Evolutionary conservation across 2,113 vertebrate species (phyloP).

Genomic region (Hydropotes inermis): DNA sequence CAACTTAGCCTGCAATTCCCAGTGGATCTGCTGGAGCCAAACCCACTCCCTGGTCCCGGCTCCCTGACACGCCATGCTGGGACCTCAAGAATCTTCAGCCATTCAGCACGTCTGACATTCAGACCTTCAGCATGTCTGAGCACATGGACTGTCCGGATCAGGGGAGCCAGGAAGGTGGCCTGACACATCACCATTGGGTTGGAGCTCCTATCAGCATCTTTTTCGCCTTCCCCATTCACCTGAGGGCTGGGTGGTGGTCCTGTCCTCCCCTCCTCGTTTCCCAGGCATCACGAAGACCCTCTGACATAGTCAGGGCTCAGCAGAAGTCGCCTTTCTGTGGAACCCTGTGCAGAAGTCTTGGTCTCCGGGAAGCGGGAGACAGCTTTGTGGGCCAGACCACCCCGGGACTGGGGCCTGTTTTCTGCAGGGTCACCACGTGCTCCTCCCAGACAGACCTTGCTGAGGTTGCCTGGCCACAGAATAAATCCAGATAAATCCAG

Average conservation of each 20-base stretch:
- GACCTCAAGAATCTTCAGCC: no score
- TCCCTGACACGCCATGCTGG: rapidly evolving
- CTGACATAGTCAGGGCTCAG: neutral
- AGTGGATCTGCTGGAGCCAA: neutral
- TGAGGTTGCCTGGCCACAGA: neutral
- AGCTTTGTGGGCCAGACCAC: neutral
- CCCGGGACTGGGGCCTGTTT: neutral
- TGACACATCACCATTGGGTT: neutral
- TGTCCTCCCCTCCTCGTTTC: rapidly evolving
- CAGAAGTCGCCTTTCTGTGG: neutral
- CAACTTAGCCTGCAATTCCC: neutral
- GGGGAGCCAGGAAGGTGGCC: neutral
- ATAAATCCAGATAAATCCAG: neutral
- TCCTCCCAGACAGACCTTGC: neutral
- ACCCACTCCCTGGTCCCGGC: neutral
- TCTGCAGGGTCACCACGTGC: neutral
- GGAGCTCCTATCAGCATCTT: neutral
- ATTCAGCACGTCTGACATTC: rapidly evolving
- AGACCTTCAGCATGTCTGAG: neutral
- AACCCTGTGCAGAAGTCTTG: neutral
- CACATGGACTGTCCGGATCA: rapidly evolving
- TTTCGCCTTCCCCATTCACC: neutral
- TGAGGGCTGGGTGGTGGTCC: neutral
- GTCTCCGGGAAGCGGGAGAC: neutral
- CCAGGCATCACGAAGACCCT: neutral